phyloP scores from a whole-genome alignment of 2,797 vertebrate genomes.

The Pangasius krempfi region DNA sequence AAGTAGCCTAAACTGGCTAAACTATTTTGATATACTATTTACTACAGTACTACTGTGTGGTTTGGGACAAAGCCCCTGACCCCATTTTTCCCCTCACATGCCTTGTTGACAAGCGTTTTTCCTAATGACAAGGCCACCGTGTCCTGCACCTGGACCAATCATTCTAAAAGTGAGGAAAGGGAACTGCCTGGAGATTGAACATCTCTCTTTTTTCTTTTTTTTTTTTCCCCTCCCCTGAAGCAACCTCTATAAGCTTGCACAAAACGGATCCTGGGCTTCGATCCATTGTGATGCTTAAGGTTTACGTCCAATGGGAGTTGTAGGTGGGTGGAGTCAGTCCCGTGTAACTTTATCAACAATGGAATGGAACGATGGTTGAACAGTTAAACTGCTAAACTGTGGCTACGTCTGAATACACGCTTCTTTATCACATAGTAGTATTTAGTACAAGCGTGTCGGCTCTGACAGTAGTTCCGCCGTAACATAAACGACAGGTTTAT shows the following conservation, averaged over 20 bases:
- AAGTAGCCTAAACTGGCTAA: not conserved
- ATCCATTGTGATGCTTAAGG: not conserved
- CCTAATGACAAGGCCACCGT: constrained; percentile 9
- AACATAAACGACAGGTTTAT: not conserved
- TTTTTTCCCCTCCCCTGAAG: not conserved
- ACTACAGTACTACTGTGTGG: not conserved
- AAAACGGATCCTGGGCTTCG: not conserved
- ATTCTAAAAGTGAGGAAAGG: constrained; percentile 41
- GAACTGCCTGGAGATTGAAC: not conserved
- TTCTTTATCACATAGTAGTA: not conserved
- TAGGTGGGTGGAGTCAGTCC: not conserved
- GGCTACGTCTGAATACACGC: not conserved
- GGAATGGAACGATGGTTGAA: not conserved
- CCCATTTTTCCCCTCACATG: constrained; percentile 33
- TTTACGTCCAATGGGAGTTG: not conserved
- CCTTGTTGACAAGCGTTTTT: constrained; percentile 8
- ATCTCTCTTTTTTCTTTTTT: not conserved
- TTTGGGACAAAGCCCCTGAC: constrained; percentile 42
- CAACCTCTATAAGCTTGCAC: not conserved
- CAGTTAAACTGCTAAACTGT: not conserved
- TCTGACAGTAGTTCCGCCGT: not conserved
- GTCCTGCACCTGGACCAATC: constrained; percentile 53
- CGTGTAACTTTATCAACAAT: not conserved
- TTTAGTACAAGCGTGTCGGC: not conserved
- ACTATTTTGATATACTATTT: not conserved